Evolutionary conservation across 2,888 invertebrate genomes (phyloP).

Genomic region (Prostheceraeus crozeri): DNA sequence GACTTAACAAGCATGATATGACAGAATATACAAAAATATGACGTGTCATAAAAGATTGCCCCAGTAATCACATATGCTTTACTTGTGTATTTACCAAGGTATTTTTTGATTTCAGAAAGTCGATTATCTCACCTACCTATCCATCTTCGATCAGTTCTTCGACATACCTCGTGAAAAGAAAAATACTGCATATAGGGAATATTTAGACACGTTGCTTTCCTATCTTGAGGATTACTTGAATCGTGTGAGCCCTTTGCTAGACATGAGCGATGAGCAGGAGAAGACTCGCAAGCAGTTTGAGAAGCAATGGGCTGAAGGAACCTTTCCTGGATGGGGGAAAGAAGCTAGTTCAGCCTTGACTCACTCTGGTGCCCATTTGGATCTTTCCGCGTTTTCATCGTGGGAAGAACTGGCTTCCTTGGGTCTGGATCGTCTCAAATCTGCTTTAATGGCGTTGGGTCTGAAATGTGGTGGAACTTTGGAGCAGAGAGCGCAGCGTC

Average conservation of each 20-base stretch:
- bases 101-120: constrained; percentile 58
- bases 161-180: constrained; percentile 73
- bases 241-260: constrained; percentile 75
- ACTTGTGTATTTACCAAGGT: too few relatives aligned
- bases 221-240: constrained; percentile 76
- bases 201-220: constrained; percentile 72
- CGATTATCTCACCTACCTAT: constrained; percentile 89
- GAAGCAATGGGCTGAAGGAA: constrained; percentile 76
- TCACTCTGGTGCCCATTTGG: constrained; percentile 88
- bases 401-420: constrained; percentile 79
- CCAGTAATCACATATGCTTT: too few relatives aligned
- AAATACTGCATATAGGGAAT: constrained; percentile 64
- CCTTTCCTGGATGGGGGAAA: constrained; percentile 89
- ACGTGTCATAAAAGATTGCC: too few relatives aligned
- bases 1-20: too few relatives aligned
- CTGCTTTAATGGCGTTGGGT: constrained; percentile 87
- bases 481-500: constrained; percentile 87
- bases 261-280: constrained; percentile 68
- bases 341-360: constrained; percentile 77
- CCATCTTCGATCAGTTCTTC: constrained; percentile 85
- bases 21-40: too few relatives aligned
- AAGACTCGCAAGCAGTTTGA: constrained; percentile 72
- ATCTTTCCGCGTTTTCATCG: constrained; percentile 92
- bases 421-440: constrained; percentile 90
- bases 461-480: constrained; percentile 91